Base-by-base conservation (phyloP, 2,797 vertebrate species). In the Benthosema pterotum region DNA sequence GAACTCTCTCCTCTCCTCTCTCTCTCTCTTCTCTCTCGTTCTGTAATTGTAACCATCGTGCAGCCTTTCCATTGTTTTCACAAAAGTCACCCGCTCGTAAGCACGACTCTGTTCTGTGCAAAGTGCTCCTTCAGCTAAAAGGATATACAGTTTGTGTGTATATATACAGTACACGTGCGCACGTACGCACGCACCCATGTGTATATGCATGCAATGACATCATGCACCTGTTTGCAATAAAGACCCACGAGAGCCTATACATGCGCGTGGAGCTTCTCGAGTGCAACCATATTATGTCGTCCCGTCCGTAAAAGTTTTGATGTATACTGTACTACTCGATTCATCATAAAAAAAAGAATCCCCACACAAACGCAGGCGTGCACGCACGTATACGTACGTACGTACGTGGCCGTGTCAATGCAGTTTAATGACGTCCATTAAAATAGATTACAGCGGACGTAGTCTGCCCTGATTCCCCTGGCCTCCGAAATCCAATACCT, bases 31-130 rank as follows among this genome's bases (percentile, higher is more conserved):
- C 22, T 25, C 22, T 25, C 22, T 25, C 22, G 5, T 25, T 57
- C 80, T 53, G 53, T 88, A 92, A 87, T 85, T 79, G 82, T 80
- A 77, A 83, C 53, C 59, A 77, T 63, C 48, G 1, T 11, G 77
- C 86, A 74, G 52, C 62, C 57, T 69, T 74, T 83, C 60, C 61
- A 25, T 64, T 16, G 53, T 77, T 75, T 72, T 73, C 72, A 58
- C 69, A 65, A 58, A 63, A 60, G 64, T 58, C 74, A 56, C 48
- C 32, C 42, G 52, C 65, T 52, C 52, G 69, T 82, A 52, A 77
- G 65, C 51, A 61, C 22, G 43, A 71, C 42, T 38, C 19, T 49
- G 42, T 76, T 75, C 48, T 53, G 48, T 71, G 42, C 49, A 25
- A 45, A 52, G 67, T 63, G 55, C 65, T 78, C 61, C 60, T 54